Conservation (phyloP, 92 coral and sea anemone genomes). For the Parazoanthus darwini region DNA sequence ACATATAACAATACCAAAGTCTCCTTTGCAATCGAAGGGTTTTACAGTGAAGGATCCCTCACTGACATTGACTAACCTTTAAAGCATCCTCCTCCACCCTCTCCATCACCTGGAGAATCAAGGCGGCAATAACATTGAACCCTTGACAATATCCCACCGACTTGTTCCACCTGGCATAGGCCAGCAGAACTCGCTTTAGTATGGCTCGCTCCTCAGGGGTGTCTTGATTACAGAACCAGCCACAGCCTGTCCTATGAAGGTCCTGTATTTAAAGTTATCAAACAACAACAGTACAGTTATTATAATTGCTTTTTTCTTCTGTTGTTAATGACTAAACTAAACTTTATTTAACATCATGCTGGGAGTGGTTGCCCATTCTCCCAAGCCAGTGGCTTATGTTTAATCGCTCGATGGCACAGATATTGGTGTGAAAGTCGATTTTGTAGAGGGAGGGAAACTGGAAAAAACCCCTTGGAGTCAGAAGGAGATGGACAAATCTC, state of each 20-base stretch:
- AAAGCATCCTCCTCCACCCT: conserved; percentile 95
- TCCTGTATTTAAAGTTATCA: conserved; percentile 55
- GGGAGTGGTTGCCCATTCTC: no score
- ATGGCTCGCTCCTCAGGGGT: conserved; percentile 98
- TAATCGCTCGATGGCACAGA: no score
- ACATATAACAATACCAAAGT: no score
- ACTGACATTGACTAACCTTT: conserved; percentile 59
- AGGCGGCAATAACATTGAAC: conserved; percentile 95
- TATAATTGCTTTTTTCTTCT: no score
- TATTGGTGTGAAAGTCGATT: no score
- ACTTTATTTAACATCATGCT: no score
- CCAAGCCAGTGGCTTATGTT: no score
- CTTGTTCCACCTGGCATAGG: conserved; percentile 98
- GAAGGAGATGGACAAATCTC: no score
- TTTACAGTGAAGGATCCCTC: no score
- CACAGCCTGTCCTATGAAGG: conserved; percentile 98
- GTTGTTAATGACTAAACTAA: no score
- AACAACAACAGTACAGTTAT: not conserved
- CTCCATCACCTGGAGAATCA: conserved; percentile 97
- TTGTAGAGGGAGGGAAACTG: no score
- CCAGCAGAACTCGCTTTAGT: conserved; percentile 89
- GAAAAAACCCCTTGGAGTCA: no score
- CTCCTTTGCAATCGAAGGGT: not conserved
- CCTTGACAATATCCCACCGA: conserved; percentile 99
- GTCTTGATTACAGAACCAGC: conserved; percentile 98